Percentiles rank a stretch among this genome's conserved stretches.
Evolutionary conservation across 2,888 invertebrate species (phyloP).

Genomic region (Trisateles emortualis): DNA sequence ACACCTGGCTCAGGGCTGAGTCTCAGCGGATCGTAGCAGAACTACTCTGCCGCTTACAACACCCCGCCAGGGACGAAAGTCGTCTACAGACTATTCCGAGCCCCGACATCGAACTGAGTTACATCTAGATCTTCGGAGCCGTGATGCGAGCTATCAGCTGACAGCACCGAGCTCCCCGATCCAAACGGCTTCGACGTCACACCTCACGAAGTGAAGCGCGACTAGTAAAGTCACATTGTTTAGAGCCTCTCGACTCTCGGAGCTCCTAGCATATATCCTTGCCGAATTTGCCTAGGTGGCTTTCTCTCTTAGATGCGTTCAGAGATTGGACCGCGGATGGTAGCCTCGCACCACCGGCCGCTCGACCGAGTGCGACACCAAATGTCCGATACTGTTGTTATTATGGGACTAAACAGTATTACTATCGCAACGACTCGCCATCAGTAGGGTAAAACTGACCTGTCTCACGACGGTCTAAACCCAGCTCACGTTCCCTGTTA

Average conservation of each 20-base stretch:
- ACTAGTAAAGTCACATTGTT: no score
- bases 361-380: slow-evolving; percentile 88
- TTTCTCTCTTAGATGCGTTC: slow-evolving; percentile 74
- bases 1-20: no score
- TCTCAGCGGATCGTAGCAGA: no score
- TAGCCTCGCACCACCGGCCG: slow-evolving; percentile 89
- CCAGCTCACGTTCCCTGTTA: slow-evolving; percentile 89
- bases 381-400: slow-evolving; percentile 88
- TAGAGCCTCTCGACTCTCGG: slow-evolving; percentile 79
- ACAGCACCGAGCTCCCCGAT: no score
- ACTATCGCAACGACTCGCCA: slow-evolving; percentile 84
- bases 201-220: no score
- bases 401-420: slow-evolving; percentile 85
- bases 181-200: no score
- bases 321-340: slow-evolving; percentile 83
- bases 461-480: slow-evolving; percentile 89
- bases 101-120: no score
- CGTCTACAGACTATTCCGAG: no score
- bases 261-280: slow-evolving; percentile 70
- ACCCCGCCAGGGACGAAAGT: no score
- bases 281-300: slow-evolving; percentile 86
- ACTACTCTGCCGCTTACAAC: no score
- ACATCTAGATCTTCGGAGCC: no score
- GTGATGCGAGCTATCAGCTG: no score
- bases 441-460: slow-evolving; percentile 88